A percentile compares a stretch with the other conserved stretches of the same genome.
phyloP scores from a whole-genome alignment of 2,888 invertebrate species.

The Synanthedon tipuliformis region DNA sequence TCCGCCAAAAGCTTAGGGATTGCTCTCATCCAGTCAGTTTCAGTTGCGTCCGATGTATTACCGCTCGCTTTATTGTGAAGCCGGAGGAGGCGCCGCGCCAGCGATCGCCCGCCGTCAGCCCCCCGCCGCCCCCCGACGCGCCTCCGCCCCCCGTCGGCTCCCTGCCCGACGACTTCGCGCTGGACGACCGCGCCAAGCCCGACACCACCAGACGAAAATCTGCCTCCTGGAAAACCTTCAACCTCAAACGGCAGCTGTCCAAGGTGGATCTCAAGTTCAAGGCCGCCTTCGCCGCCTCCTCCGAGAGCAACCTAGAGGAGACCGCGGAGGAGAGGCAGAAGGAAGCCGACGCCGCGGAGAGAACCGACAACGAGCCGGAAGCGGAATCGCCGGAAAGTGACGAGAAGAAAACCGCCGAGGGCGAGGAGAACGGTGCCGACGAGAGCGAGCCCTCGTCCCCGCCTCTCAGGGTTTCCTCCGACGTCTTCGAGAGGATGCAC shows the following conservation, averaged over 20 bases:
- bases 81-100: conserved; percentile 35
- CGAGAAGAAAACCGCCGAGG: conserved; percentile 16
- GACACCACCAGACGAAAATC: conserved; percentile 72
- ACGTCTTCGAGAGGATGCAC: conserved; percentile 55
- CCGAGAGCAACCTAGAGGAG: conserved; percentile 49
- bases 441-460: conserved; percentile 24
- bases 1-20: background rate
- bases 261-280: conserved; percentile 82
- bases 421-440: conserved; percentile 18
- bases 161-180: conserved; percentile 27
- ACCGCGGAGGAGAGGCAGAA: conserved; percentile 18
- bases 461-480: conserved; percentile 47
- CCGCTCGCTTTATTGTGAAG: conserved; percentile 19
- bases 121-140: conserved; percentile 15
- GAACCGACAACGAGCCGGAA: conserved; percentile 27
- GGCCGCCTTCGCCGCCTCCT: conserved; percentile 69
- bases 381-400: conserved; percentile 25
- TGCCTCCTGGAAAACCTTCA: conserved; percentile 81
- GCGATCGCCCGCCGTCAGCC: conserved; percentile 10
- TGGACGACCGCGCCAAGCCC: conserved; percentile 27
- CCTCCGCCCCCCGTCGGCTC: conserved; percentile 12
- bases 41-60: background rate
- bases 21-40: background rate
- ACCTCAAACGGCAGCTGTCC: conserved; percentile 83
- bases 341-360: conserved; percentile 28